These are phyloP conservation scores for Noctua janthina DNA, from an alignment of 2,888 invertebrate genomes.

Conservation along the genomic window DNA sequence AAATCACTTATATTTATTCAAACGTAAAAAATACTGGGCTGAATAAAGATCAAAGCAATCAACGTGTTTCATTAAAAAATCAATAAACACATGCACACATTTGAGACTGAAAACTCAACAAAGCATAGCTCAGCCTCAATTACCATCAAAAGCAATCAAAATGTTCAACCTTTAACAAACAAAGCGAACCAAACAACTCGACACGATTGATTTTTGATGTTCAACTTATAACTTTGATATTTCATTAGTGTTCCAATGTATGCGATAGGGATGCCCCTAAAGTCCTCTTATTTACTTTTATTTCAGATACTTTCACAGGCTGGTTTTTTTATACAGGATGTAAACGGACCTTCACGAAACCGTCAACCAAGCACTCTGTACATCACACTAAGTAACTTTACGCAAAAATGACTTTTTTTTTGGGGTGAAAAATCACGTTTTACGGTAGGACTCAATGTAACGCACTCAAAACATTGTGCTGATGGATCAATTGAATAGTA, in stretches of 20 bases:
- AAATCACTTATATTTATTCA: neutral
- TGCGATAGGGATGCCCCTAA: too few species aligned
- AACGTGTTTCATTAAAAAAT: neutral
- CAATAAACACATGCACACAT: neutral
- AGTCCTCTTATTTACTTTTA: too few species aligned
- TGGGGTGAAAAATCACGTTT: too few species aligned
- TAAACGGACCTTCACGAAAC: too few species aligned
- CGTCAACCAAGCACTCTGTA: too few species aligned
- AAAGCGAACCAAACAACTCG: neutral
- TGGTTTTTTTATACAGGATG: too few species aligned
- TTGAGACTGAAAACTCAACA: neutral
- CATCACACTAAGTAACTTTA: too few species aligned
- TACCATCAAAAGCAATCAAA: neutral
- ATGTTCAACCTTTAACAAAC: neutral
- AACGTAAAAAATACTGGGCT: neutral
- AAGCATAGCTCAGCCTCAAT: neutral
- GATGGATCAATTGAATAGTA: too few species aligned
- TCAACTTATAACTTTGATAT: neutral
- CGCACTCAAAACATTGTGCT: too few species aligned
- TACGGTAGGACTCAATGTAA: too few species aligned
- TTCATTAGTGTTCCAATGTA: constrained; percentile 22
- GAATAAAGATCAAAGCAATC: neutral
- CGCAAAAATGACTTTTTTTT: too few species aligned
- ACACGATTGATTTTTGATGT: constrained; percentile 21
- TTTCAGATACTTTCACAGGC: too few species aligned